Evolutionary conservation across 2,113 vertebrate genomes (phyloP).

Genomic region (Jaculus jaculus): DNA sequence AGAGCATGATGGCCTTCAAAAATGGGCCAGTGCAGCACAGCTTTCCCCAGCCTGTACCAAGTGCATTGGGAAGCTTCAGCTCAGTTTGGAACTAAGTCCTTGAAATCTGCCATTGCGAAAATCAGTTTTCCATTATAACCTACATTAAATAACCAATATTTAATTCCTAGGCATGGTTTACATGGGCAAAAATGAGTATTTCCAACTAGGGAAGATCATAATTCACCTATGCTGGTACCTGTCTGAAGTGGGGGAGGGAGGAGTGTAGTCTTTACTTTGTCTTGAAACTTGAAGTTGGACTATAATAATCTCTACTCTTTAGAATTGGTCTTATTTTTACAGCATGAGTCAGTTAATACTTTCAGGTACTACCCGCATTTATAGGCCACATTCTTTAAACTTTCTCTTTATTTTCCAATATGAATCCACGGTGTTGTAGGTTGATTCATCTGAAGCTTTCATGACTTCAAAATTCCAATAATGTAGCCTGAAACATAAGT

Average conservation of each 20-base stretch:
- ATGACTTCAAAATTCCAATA: constrained; percentile 85
- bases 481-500: constrained; percentile 81
- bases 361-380: constrained; percentile 84
- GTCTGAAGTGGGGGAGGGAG: constrained; percentile 79
- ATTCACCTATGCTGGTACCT: constrained; percentile 86
- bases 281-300: constrained; percentile 83
- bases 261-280: constrained; percentile 84
- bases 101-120: constrained; percentile 89
- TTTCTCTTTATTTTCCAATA: constrained; percentile 85
- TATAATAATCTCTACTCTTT: constrained; percentile 81
- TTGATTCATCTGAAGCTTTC: constrained; percentile 84
- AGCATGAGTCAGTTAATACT: constrained; percentile 80
- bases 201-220: constrained; percentile 85
- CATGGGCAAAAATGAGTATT: constrained; percentile 85
- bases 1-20: constrained; percentile 91
- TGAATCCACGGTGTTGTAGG: constrained; percentile 80
- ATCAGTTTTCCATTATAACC: constrained; percentile 90
- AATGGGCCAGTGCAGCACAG: constrained; percentile 85
- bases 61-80: constrained; percentile 88
- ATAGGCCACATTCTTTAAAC: constrained; percentile 85
- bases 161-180: constrained; percentile 83
- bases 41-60: constrained; percentile 85
- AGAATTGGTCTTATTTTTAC: constrained; percentile 84
- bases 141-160: constrained; percentile 87
- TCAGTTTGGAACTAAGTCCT: constrained; percentile 92